Evolutionary conservation across 2,113 vertebrate species (phyloP).

Genomic region (Misgurnus mizolepis): DNA sequence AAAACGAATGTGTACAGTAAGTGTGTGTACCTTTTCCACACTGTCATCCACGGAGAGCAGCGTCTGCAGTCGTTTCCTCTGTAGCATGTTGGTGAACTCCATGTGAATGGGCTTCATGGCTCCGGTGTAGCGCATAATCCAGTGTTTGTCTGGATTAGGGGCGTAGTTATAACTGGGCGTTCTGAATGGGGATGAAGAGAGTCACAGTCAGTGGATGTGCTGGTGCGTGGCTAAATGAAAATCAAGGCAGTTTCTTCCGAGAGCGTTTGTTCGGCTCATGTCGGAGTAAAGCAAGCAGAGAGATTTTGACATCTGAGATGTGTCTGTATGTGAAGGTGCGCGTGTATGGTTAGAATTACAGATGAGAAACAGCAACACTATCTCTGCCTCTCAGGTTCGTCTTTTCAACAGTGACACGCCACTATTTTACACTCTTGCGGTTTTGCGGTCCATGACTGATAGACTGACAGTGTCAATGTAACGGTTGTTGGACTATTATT

Average conservation of each 20-base stretch:
- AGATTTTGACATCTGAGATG: slow-evolving; percentile 7
- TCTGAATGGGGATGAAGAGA: slow-evolving; percentile 63
- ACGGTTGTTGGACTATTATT: background rate
- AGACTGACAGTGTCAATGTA: slow-evolving; percentile 22
- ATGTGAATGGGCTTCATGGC: slow-evolving; percentile 97
- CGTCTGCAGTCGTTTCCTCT: slow-evolving; percentile 92
- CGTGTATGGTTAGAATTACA: slow-evolving; percentile 32
- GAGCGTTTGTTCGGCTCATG: slow-evolving; percentile 7
- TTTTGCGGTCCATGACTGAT: slow-evolving; percentile 12
- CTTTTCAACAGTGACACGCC: slow-evolving; percentile 6
- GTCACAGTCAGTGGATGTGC: background rate
- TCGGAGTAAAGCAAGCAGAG: background rate
- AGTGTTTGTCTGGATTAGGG: slow-evolving; percentile 94
- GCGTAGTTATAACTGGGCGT: slow-evolving; percentile 97
- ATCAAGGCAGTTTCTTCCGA: background rate
- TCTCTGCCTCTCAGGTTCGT: background rate
- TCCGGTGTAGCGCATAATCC: slow-evolving; percentile 97
- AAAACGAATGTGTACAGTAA: background rate
- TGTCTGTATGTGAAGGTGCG: slow-evolving; percentile 9
- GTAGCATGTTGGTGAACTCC: slow-evolving; percentile 96
- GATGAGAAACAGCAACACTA: slow-evolving; percentile 4
- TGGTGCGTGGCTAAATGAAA: slow-evolving; percentile 15
- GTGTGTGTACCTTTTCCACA: slow-evolving; percentile 81
- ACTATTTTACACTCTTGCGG: slow-evolving; percentile 9
- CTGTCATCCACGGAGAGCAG: slow-evolving; percentile 95